Conservation (phyloP, 2,113 vertebrate species). For the Syngnathoides biaculeatus region DNA sequence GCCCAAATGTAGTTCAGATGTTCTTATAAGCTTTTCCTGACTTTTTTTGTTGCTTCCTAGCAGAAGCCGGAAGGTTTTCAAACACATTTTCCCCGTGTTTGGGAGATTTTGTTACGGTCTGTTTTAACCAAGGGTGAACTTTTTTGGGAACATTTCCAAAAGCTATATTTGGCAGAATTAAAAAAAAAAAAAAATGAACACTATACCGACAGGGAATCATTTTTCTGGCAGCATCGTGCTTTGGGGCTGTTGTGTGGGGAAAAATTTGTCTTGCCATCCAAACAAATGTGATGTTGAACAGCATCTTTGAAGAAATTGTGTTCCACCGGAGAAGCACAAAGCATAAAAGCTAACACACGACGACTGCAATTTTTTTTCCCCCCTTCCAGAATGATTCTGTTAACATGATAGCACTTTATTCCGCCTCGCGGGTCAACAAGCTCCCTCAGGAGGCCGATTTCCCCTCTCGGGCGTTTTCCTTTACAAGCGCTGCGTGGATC, state of each 20-base stretch:
- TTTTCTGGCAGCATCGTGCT: neutral
- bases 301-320: neutral
- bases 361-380: neutral
- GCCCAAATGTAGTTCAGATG: too few species aligned
- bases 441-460: constrained; percentile 2
- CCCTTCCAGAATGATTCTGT: constrained; percentile 16
- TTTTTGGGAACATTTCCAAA: too few species aligned
- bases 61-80: too few species aligned
- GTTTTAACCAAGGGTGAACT: too few species aligned
- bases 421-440: constrained; percentile 1
- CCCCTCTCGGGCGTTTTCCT: neutral
- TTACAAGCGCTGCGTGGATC: constrained; percentile 73
- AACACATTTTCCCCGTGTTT: too few species aligned
- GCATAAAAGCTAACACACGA: constrained; percentile 14
- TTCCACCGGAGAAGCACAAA: neutral
- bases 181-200: too few species aligned
- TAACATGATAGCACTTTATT: constrained; percentile 6
- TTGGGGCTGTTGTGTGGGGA: neutral
- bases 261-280: neutral
- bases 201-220: too few species aligned
- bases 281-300: neutral
- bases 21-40: too few species aligned
- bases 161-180: too few species aligned
- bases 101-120: too few species aligned
- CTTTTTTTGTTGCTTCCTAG: too few species aligned